Base-by-base conservation (phyloP, 2,888 invertebrate species). In the Trachelus stipa region DNA sequence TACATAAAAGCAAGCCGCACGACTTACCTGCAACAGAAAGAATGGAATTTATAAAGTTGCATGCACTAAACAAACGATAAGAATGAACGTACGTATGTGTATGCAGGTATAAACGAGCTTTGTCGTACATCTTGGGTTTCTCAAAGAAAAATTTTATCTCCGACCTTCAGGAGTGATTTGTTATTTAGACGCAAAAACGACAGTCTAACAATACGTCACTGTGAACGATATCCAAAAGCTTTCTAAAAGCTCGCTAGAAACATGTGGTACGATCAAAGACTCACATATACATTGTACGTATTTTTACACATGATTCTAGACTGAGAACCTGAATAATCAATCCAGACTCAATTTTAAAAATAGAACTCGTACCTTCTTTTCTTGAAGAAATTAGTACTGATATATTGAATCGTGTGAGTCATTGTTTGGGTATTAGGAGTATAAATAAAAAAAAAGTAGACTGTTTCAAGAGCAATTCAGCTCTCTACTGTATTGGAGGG, bases 21-120 rank as follows among this genome's bases (percentile, higher is more conserved):
- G 40, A 79, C 79, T 79, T 73, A 79, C 79, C 79, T 79, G 75
- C 31, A 77, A 79, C 77, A 77, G 31, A 79, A 75, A 77, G 35
- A 71, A 37, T 56, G 6, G 56, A 56, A 56, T 56, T 56, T 56
- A 56, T 23, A 23, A 23, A 56, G 23, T 56, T 23, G 15, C 56
- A 23, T 56, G 56, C 23, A 2, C 56, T 23, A 23, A 23, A 56
- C 23, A 9, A 56, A 56, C 23, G 56, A 56, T 56, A 56, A 15
- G 40, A 40, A 40, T 6, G 40, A 40, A 40, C 15, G 4, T 15
- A 40, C 4, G 23, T 23, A 9, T 56, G 23, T 9, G 56, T 56
- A 23, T 23, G 23, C 9, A 56, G 9, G 56, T 56, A 56, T 23
- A 56, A 15, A 56, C 56, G 9, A 56, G 23, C 9, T 23, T 9